Percentiles rank a stretch among this genome's conserved stretches.
phyloP scores from a whole-genome alignment of 2,888 invertebrate species.

The Drosophila pseudotakahashii region DNA sequence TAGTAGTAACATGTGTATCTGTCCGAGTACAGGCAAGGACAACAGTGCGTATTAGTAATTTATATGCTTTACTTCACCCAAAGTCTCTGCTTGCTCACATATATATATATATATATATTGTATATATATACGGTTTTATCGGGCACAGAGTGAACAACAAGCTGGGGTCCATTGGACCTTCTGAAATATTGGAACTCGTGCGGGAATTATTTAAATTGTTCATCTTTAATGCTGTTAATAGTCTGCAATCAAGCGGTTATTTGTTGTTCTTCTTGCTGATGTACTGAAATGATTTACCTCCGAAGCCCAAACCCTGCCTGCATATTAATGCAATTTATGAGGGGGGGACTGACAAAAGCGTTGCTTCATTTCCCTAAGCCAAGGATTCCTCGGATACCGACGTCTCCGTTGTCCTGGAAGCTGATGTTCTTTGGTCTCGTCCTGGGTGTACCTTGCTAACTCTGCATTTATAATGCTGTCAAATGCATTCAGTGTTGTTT shows the following conservation, averaged over 20 bases:
- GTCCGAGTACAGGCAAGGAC: slow-evolving; percentile 48
- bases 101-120: not conserved
- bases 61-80: slow-evolving; percentile 54
- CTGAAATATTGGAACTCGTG: slow-evolving; percentile 65
- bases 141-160: not conserved
- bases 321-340: slow-evolving; percentile 72
- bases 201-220: slow-evolving; percentile 76
- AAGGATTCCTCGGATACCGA: not conserved
- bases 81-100: slow-evolving; percentile 19
- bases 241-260: slow-evolving; percentile 72
- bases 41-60: slow-evolving; percentile 74
- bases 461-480: slow-evolving; percentile 64
- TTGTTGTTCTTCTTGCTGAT: slow-evolving; percentile 34
- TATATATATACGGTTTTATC: not conserved
- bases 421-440: slow-evolving; percentile 25
- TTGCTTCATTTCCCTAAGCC: slow-evolving; percentile 37
- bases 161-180: not conserved
- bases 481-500: slow-evolving; percentile 59
- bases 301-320: not conserved
- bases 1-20: slow-evolving; percentile 34
- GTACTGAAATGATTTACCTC: slow-evolving; percentile 14
- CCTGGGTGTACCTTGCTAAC: slow-evolving; percentile 39
- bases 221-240: slow-evolving; percentile 79
- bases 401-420: slow-evolving; percentile 25
- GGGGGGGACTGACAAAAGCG: slow-evolving; percentile 16